Evolutionary conservation across 2,797 vertebrate species (phyloP).

Genomic region (Falco rusticolus): DNA sequence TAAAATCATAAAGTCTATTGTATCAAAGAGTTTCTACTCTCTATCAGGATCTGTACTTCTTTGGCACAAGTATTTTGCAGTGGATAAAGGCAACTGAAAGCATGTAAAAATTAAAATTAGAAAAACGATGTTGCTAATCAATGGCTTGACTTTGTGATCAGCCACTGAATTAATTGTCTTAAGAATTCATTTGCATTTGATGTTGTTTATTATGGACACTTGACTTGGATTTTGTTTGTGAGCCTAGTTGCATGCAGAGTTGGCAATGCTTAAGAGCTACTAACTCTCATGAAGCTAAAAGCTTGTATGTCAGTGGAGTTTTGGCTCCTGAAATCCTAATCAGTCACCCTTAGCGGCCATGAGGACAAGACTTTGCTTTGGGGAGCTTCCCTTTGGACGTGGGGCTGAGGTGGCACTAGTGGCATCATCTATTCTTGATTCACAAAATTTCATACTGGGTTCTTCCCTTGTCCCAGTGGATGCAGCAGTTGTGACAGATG

Average conservation of each 20-base stretch:
- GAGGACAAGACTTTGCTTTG: neutral
- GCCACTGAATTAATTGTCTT: neutral
- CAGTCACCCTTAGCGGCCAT: neutral
- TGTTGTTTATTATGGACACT: neutral
- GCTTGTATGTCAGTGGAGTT: neutral
- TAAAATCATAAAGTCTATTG: neutral
- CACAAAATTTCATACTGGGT: neutral
- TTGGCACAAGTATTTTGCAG: neutral
- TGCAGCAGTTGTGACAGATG: neutral
- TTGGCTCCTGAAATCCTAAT: neutral
- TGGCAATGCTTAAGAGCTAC: neutral
- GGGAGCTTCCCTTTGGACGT: neutral
- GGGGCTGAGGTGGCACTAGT: neutral
- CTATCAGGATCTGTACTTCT: neutral
- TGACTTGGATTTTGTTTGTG: neutral
- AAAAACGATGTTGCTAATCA: neutral
- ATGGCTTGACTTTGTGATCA: accelerated
- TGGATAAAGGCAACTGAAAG: neutral
- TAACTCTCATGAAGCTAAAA: neutral
- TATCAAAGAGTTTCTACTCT: conserved; percentile 11
- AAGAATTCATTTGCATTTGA: neutral
- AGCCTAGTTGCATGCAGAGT: neutral
- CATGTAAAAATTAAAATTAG: neutral
- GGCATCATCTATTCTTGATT: neutral
- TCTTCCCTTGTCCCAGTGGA: neutral